Conservation (phyloP, 2,888 invertebrate species). For the Gastrophysa polygoni region DNA sequence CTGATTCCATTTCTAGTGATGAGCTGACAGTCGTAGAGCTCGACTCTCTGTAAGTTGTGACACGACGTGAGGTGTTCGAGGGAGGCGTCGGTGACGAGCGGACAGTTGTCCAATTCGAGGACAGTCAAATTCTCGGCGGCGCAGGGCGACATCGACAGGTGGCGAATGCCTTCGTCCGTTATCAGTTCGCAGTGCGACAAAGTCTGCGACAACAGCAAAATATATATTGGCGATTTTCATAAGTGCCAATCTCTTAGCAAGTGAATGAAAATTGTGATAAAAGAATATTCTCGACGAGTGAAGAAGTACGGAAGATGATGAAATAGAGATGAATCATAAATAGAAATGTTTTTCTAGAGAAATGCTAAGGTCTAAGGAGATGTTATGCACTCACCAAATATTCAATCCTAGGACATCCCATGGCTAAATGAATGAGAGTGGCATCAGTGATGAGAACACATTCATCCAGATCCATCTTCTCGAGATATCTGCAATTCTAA, state of each 20-base stretch:
- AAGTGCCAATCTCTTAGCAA: too few relatives aligned
- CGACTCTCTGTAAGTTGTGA: conserved; percentile 95
- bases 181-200: conserved; percentile 98
- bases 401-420: conserved; percentile 93
- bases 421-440: conserved; percentile 90
- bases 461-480: conserved; percentile 98
- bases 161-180: conserved; percentile 97
- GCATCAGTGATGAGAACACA: conserved; percentile 96
- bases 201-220: conserved; percentile 69
- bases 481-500: conserved; percentile 90
- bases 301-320: too few relatives aligned
- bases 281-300: too few relatives aligned
- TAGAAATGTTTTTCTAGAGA: not conserved
- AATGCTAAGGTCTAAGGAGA: not conserved
- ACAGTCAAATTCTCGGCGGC: conserved; percentile 93
- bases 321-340: too few relatives aligned
- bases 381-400: conserved; percentile 75
- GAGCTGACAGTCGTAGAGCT: conserved; percentile 98
- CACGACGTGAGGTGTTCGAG: conserved; percentile 93
- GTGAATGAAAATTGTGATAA: too few relatives aligned
- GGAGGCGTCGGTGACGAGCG: conserved; percentile 94
- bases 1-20: conserved; percentile 97
- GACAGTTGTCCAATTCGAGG: conserved; percentile 98
- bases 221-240: not conserved
- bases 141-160: conserved; percentile 90